A percentile compares a stretch with the other conserved stretches of the same genome.
Conservation (phyloP, 2,113 vertebrate species). For the Notechis scutatus region DNA sequence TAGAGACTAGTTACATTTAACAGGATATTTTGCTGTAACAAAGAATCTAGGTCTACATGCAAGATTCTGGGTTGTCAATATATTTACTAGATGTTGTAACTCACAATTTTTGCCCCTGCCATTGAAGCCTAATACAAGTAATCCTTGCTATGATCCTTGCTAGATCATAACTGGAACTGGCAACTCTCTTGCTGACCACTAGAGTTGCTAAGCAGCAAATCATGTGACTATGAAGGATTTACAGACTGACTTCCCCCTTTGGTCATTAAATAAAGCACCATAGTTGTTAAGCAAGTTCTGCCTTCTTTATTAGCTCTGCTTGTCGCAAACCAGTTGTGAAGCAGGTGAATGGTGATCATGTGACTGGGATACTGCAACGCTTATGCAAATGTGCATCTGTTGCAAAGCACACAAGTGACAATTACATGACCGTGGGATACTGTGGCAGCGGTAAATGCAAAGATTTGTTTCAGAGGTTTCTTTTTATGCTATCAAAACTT, state of each 20-base stretch:
- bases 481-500: background rate
- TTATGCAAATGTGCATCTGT: background rate
- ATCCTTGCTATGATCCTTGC: background rate
- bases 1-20: background rate
- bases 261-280: background rate
- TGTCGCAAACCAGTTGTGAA: background rate
- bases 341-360: background rate
- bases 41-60: background rate
- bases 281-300: background rate
- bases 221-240: background rate
- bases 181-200: background rate
- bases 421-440: background rate
- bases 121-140: background rate
- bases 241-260: background rate
- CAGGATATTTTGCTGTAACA: background rate
- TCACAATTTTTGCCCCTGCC: background rate
- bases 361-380: background rate
- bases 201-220: background rate
- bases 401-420: background rate
- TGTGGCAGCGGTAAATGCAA: background rate
- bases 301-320: background rate
- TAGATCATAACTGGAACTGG: background rate
- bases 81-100: background rate
- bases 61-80: background rate
- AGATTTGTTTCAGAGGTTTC: background rate